phyloP scores from a whole-genome alignment of 2,113 vertebrate species.

The Tragulus kanchil region DNA sequence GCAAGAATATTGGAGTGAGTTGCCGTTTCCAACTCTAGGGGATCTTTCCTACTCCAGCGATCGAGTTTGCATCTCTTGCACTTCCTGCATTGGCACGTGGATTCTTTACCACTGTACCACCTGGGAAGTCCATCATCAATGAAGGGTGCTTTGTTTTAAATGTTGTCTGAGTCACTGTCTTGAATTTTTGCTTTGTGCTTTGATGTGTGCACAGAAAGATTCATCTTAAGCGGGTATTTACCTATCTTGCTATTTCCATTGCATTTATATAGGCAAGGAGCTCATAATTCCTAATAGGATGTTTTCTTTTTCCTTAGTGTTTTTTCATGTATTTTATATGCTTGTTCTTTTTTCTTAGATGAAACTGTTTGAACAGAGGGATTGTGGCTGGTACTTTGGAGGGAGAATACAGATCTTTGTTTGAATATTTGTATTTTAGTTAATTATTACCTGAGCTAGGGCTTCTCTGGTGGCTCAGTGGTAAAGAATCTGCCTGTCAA shows the following conservation, averaged over 20 bases:
- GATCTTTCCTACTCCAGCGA: background rate
- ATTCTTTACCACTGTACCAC: background rate
- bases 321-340: background rate
- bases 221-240: background rate
- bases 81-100: background rate
- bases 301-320: background rate
- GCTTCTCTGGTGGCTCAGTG: background rate
- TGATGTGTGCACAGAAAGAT: background rate
- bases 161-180: background rate
- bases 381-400: background rate
- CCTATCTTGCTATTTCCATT: background rate
- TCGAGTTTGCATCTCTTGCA: background rate
- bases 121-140: background rate
- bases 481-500: background rate
- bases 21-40: background rate
- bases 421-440: constrained; percentile 60
- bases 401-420: background rate
- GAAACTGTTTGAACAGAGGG: background rate
- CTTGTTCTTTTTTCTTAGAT: constrained; percentile 6
- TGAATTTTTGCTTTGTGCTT: background rate
- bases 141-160: constrained; percentile 35
- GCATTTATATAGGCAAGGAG: background rate
- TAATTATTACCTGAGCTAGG: background rate
- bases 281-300: background rate
- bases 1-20: background rate